A percentile compares a stretch with the other conserved stretches of the same genome.
These are phyloP conservation scores for Peucedramus taeniatus DNA, from an alignment of 2,113 vertebrate species.

Conservation along the genomic window DNA sequence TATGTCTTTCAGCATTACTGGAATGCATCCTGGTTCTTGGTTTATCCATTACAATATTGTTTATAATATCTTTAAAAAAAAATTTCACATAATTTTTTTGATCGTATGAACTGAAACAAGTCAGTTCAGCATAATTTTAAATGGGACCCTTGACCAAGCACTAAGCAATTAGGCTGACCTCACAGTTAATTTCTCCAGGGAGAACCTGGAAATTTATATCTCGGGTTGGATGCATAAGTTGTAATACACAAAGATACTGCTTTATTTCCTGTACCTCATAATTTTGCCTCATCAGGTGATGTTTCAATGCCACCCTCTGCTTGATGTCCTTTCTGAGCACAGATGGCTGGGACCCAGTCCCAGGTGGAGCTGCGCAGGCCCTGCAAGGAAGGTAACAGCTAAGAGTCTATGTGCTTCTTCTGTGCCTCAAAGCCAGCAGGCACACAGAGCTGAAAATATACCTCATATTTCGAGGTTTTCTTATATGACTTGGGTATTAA, in stretches of 20 bases:
- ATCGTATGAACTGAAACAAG: neutral
- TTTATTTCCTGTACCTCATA: neutral
- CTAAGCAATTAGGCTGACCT: neutral
- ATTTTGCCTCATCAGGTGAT: neutral
- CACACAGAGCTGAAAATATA: neutral
- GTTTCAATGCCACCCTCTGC: neutral
- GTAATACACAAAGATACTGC: neutral
- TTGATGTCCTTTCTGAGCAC: accelerated
- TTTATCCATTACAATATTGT: neutral
- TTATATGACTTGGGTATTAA: neutral
- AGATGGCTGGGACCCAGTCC: accelerated
- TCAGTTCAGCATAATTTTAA: neutral
- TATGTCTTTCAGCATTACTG: neutral
- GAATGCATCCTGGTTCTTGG: neutral
- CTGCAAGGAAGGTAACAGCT: neutral
- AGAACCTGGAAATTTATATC: neutral
- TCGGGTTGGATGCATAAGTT: neutral
- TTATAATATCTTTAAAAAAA: neutral
- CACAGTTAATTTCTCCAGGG: neutral
- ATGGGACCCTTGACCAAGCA: neutral
- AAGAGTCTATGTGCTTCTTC: neutral
- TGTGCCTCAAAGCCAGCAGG: neutral
- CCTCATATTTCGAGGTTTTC: neutral
- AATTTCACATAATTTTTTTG: neutral
- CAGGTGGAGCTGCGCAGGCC: neutral